A percentile compares a stretch with the other conserved stretches of the same genome.
These are phyloP conservation scores for Campaea margaritaria DNA, from an alignment of 2,888 invertebrate species.

Conservation along the genomic window DNA sequence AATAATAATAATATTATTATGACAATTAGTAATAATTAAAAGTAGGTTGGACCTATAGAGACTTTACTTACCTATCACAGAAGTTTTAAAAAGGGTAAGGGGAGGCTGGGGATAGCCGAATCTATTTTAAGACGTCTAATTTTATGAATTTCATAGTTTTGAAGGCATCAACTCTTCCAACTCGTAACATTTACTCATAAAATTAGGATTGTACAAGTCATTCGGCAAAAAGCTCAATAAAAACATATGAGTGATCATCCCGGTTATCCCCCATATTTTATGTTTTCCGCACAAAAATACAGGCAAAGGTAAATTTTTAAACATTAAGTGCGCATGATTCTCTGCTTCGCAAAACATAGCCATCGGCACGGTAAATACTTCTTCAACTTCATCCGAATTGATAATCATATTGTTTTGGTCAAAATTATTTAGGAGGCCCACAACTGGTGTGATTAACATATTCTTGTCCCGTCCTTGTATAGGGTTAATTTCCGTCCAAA, in stretches of 20 bases:
- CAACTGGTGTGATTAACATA: slow-evolving; percentile 89
- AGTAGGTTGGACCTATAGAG: no score
- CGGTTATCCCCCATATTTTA: slow-evolving; percentile 92
- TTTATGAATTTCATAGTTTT: slow-evolving; percentile 51
- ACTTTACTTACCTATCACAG: no score
- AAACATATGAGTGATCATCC: slow-evolving; percentile 90
- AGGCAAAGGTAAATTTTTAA: slow-evolving; percentile 77
- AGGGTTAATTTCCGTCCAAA: slow-evolving; percentile 86
- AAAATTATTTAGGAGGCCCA: slow-evolving; percentile 86
- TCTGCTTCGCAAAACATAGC: slow-evolving; percentile 86
- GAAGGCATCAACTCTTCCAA: slow-evolving; percentile 66
- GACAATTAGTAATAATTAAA: no score
- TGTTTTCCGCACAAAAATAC: slow-evolving; percentile 83
- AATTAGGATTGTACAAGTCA: slow-evolving; percentile 61
- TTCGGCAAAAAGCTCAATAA: slow-evolving; percentile 65
- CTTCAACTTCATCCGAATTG: slow-evolving; percentile 91
- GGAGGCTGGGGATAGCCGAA: no score
- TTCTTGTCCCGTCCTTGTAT: slow-evolving; percentile 67
- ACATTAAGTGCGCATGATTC: slow-evolving; percentile 87
- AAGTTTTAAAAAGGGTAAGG: no score
- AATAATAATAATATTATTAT: no score
- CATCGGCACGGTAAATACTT: slow-evolving; percentile 90
- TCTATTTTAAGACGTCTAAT: no score
- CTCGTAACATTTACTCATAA: slow-evolving; percentile 57
- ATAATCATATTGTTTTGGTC: slow-evolving; percentile 80